These are phyloP conservation scores for Sturnira hondurensis DNA, from an alignment of 2,113 vertebrate genomes.

Conservation along the genomic window DNA sequence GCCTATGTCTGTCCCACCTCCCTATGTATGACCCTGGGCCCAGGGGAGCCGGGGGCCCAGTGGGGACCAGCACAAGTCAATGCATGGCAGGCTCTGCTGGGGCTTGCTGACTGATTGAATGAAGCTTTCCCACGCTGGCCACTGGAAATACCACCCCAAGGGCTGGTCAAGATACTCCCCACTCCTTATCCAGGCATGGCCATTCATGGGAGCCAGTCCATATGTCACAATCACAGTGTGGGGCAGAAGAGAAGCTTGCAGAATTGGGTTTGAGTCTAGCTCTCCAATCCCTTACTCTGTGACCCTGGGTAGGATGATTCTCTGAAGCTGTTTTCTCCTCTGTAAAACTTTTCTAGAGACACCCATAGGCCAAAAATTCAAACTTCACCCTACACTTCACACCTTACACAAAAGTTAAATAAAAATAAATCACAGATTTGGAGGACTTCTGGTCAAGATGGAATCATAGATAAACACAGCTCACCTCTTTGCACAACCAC, in stretches of 20 bases:
- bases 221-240: rapidly evolving
- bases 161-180: not conserved
- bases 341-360: not conserved
- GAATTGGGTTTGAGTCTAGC: not conserved
- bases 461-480: no score
- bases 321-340: not conserved
- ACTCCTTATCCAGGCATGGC: not conserved
- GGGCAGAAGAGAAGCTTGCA: not conserved
- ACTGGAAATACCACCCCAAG: not conserved
- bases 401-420: not conserved
- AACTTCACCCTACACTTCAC: not conserved
- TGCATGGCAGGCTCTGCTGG: not conserved
- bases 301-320: not conserved
- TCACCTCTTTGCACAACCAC: no score
- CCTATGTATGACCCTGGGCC: not conserved
- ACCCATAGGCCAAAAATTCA: not conserved
- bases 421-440: not conserved
- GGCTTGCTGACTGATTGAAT: not conserved
- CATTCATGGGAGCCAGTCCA: not conserved
- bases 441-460: no score
- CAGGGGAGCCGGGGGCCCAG: not conserved
- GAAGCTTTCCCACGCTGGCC: not conserved
- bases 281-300: not conserved
- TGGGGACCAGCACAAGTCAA: not conserved
- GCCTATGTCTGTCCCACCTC: not conserved